Conservation (phyloP, 2,113 vertebrate genomes). For the Calyptommatus sinebrachiatus region DNA sequence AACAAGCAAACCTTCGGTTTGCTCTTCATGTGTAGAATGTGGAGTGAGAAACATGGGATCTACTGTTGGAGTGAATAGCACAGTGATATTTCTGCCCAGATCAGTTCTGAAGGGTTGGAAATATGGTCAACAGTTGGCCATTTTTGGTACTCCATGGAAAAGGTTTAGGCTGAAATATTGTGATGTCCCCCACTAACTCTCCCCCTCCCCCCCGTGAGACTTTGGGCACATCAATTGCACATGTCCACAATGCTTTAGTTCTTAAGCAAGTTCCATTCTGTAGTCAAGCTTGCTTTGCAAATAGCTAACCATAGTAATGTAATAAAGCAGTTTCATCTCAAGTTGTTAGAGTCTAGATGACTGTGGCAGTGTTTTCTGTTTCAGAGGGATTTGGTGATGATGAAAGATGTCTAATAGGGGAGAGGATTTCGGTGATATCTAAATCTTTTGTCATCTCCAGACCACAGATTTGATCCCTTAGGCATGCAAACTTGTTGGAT, state of each 20-base stretch:
- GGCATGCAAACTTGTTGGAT: not conserved
- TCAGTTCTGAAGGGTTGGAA: too few relatives aligned
- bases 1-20: too few relatives aligned
- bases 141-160: too few relatives aligned
- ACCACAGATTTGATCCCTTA: not conserved
- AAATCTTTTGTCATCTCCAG: not conserved
- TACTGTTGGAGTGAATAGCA: too few relatives aligned
- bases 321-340: not conserved
- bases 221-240: too few relatives aligned
- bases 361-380: not conserved
- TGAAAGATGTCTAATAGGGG: not conserved
- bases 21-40: too few relatives aligned
- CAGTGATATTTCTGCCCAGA: too few relatives aligned
- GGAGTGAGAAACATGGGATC: too few relatives aligned
- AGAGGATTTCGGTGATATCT: not conserved
- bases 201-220: too few relatives aligned
- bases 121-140: too few relatives aligned
- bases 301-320: not conserved
- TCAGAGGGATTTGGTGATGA: not conserved
- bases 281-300: not conserved
- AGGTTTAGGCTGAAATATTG: too few relatives aligned
- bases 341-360: not conserved
- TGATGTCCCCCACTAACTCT: not conserved
- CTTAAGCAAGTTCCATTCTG: not conserved
- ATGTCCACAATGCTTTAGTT: too few relatives aligned